phyloP scores from a whole-genome alignment of 2,888 invertebrate species.

The Chironomus tentans region DNA sequence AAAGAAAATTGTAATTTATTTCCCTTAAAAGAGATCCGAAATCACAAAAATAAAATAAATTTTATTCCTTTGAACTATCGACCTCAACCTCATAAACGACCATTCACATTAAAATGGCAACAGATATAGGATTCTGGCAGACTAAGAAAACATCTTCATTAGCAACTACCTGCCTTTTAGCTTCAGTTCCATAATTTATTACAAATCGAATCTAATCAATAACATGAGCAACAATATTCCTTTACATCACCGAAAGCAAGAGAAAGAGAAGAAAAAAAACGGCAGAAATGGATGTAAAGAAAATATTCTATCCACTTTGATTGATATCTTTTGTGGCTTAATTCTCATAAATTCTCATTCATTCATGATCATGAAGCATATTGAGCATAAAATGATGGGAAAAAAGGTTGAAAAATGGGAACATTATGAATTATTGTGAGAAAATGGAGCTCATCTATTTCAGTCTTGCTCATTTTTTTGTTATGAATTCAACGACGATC shows the following conservation, averaged over 20 bases:
- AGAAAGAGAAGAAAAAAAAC: neutral
- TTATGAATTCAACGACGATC: too few species aligned
- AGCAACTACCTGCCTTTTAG: neutral
- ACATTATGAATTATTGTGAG: neutral
- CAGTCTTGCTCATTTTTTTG: neutral
- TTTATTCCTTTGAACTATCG: neutral
- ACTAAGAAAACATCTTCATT: neutral
- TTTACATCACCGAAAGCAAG: too few species aligned
- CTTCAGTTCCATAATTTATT: neutral
- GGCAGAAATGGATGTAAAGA: neutral
- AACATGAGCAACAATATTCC: neutral
- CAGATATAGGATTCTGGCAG: too few species aligned
- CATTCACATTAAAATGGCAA: too few species aligned
- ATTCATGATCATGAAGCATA: neutral
- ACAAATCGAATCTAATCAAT: conserved; percentile 6
- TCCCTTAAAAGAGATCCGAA: too few species aligned
- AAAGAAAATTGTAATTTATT: too few species aligned
- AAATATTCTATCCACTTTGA: neutral
- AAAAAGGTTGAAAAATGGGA: neutral
- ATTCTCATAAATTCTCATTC: too few species aligned
- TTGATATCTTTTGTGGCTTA: too few species aligned
- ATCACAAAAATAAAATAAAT: neutral
- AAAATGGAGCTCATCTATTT: neutral
- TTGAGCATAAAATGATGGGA: neutral
- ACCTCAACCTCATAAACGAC: too few species aligned